Evolutionary conservation across 2,797 vertebrate species (phyloP), one percentile per base, ranked within the genome.

Genomic region (Rhynchonycteris naso): DNA sequence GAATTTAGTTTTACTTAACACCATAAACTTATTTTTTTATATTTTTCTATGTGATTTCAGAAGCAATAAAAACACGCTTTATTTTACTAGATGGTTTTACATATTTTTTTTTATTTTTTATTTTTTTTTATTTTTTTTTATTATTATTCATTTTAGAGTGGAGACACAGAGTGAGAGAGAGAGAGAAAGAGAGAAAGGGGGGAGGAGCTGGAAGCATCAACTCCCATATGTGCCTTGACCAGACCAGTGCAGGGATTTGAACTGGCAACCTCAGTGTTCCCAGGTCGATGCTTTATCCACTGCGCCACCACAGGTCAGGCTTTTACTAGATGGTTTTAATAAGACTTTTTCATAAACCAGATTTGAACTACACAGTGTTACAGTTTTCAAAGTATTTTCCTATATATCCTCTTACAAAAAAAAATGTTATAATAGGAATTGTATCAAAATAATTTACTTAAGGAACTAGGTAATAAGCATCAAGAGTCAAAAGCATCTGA

Each of bases 51-150:
- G 50, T 54, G 50, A 95, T 91, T 95, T 33, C 54, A 75, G 63
- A 95, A 95, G 71, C 22, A 94, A 91, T 43, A 85, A 50, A 92
- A 35, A 91, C 0, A 54, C 30, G 7, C 21, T 95, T 96, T 94
- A 91, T 91, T 81, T 93, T 8, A 84, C 28, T 38, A 8, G 43
- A 56, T 83, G 30, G 33, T 74, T 93, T 96, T 78, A 89, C n/a
- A n/a, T n/a, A n/a, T n/a, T n/a, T n/a, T n/a, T n/a, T n/a, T n/a
- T n/a, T n/a, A n/a, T n/a, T n/a, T n/a, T n/a, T n/a, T n/a, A n/a
- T n/a, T n/a, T n/a, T n/a, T n/a, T n/a, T n/a, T n/a, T n/a, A n/a
- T n/a, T n/a, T n/a, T n/a, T n/a, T n/a, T n/a, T n/a, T n/a, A n/a
- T n/a, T n/a, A n/a, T n/a, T n/a, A n/a, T n/a, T n/a, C n/a, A n/a